Evolutionary conservation across 2,797 vertebrate species (phyloP).

Genomic region (Artibeus jamaicensis): DNA sequence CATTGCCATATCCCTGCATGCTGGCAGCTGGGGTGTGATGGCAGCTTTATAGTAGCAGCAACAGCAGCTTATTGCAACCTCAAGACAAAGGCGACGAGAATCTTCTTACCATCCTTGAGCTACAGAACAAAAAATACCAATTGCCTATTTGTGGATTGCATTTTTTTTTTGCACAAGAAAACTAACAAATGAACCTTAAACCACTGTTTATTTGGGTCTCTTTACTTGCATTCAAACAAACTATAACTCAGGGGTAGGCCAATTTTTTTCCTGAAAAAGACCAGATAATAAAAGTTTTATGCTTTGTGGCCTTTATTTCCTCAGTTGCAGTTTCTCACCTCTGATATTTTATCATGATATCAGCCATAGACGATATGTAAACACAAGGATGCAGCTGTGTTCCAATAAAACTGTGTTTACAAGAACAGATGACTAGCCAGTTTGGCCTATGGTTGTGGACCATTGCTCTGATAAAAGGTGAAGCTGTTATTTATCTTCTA

Average conservation of each 20-base stretch:
- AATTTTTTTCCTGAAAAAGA: neutral
- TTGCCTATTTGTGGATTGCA: neutral
- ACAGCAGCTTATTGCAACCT: neutral
- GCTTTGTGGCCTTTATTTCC: neutral
- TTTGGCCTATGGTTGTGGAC: neutral
- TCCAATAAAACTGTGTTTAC: neutral
- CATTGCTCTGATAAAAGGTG: neutral
- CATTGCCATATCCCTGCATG: neutral
- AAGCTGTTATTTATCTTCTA: neutral
- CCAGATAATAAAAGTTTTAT: neutral
- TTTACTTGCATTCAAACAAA: neutral
- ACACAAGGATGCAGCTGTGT: neutral
- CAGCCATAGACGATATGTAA: neutral
- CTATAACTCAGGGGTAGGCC: neutral
- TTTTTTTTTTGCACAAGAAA: neutral
- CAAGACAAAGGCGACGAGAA: neutral
- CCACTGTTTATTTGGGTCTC: neutral
- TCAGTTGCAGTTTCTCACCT: neutral
- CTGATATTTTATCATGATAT: neutral
- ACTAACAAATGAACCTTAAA: neutral
- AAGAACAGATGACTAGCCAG: neutral
- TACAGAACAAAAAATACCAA: neutral
- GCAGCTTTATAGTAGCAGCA: no score
- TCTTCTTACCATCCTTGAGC: neutral
- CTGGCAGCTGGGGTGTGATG: fast-evolving